phyloP scores from a whole-genome alignment of 2,888 invertebrate genomes.

The Spilarctia lutea region DNA sequence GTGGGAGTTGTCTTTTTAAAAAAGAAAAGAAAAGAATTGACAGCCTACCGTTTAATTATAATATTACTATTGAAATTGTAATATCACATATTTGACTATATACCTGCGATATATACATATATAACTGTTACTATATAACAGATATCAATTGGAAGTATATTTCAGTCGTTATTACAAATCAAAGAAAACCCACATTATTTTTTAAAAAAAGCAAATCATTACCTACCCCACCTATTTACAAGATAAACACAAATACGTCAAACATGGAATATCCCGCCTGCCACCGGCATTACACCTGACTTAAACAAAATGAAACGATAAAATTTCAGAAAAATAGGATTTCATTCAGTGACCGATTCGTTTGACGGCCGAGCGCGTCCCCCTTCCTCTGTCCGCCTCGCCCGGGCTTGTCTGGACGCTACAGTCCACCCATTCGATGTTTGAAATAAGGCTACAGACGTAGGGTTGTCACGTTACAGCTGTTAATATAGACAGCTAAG shows the following conservation, averaged over 20 bases:
- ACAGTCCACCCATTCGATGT: conserved; percentile 21
- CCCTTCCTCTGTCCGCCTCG: conserved; percentile 8
- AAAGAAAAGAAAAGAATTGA: too few species aligned
- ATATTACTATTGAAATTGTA: too few species aligned
- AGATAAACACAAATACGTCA: not conserved
- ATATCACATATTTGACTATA: too few species aligned
- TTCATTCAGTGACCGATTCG: conserved; percentile 56
- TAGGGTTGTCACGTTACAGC: conserved; percentile 9
- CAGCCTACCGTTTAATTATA: too few species aligned
- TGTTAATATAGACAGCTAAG: not conserved
- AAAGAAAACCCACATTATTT: not conserved
- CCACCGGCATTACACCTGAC: conserved; percentile 25
- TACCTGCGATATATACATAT: too few species aligned
- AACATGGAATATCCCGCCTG: conserved; percentile 17
- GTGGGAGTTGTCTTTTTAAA: too few species aligned
- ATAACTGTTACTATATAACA: too few species aligned
- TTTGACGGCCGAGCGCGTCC: conserved; percentile 43
- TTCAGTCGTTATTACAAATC: not conserved
- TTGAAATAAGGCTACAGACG: conserved; percentile 23
- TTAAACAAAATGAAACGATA: conserved; percentile 44
- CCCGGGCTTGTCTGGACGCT: conserved; percentile 25
- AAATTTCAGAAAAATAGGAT: conserved; percentile 45
- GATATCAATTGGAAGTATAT: too few species aligned
- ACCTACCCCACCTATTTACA: not conserved
- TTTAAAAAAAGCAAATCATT: not conserved